Evolutionary conservation across 2,113 vertebrate genomes (phyloP).

Genomic region (Polypterus senegalus): DNA sequence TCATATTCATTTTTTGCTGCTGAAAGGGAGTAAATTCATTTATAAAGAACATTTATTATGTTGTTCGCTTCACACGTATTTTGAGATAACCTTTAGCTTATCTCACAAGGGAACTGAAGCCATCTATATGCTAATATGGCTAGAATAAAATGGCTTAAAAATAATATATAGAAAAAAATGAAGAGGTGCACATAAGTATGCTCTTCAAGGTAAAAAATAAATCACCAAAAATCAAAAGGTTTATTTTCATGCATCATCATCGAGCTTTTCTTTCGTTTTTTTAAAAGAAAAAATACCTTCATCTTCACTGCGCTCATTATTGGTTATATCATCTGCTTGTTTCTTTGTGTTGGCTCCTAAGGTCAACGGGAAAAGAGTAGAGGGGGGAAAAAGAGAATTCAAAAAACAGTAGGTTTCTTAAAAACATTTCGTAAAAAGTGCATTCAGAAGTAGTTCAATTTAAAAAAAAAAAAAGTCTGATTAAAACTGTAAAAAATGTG

Average conservation of each 20-base stretch:
- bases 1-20: slow-evolving; percentile 32
- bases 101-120: slow-evolving; percentile 20
- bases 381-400: slow-evolving; percentile 61
- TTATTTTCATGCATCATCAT: slow-evolving; percentile 66
- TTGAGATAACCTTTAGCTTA: slow-evolving; percentile 25
- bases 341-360: slow-evolving; percentile 78
- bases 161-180: slow-evolving; percentile 36
- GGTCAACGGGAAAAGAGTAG: slow-evolving; percentile 64
- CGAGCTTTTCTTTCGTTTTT: slow-evolving; percentile 32
- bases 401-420: slow-evolving; percentile 52
- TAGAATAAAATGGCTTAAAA: slow-evolving; percentile 44
- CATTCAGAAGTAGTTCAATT: not conserved
- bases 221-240: slow-evolving; percentile 35
- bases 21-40: slow-evolving; percentile 21
- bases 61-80: slow-evolving; percentile 28
- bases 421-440: slow-evolving; percentile 21
- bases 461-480: not conserved
- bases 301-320: slow-evolving; percentile 73
- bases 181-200: slow-evolving; percentile 30
- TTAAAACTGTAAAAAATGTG: slow-evolving; percentile 6
- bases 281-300: slow-evolving; percentile 74
- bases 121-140: slow-evolving; percentile 32
- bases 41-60: slow-evolving; percentile 27
- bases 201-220: slow-evolving; percentile 34
- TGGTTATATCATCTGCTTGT: slow-evolving; percentile 73